A percentile compares a stretch with the other conserved stretches of the same genome.
Evolutionary conservation across 2,113 vertebrate genomes (phyloP).

Genomic region (Cnemophilus loriae): DNA sequence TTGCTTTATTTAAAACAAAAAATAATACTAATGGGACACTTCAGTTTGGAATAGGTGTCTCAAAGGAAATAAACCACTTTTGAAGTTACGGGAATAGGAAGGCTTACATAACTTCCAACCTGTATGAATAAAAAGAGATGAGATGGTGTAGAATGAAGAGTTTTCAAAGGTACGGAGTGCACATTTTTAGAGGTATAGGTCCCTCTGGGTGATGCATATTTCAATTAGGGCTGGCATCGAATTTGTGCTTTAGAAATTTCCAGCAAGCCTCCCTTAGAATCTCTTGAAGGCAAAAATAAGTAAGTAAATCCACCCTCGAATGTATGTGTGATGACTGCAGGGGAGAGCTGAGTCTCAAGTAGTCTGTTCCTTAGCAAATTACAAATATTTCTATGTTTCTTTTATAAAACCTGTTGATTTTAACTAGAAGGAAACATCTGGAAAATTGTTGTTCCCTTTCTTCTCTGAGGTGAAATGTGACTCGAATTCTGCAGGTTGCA

Average conservation of each 20-base stretch:
- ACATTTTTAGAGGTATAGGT: not conserved
- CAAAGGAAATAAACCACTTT: not conserved
- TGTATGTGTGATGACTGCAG: not conserved
- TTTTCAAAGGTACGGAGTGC: not conserved
- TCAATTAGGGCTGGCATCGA: not conserved
- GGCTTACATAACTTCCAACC: not conserved
- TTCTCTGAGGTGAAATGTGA: not conserved
- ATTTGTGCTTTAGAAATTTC: not conserved
- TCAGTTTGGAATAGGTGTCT: not conserved
- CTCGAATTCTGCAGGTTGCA: accelerated
- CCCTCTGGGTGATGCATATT: not conserved
- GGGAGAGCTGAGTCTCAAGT: not conserved
- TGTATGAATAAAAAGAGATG: not conserved
- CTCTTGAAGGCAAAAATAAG: not conserved
- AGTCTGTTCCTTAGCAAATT: not conserved
- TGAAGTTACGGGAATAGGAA: not conserved
- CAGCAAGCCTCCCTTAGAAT: not conserved
- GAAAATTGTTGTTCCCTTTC: not conserved
- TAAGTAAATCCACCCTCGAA: not conserved
- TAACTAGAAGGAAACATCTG: not conserved
- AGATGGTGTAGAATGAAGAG: not conserved
- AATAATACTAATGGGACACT: not conserved
- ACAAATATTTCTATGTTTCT: not conserved
- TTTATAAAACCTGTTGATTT: not conserved
- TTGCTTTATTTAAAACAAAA: not conserved